Base-by-base conservation (phyloP, 2,113 vertebrate genomes). In the Callithrix jacchus region DNA sequence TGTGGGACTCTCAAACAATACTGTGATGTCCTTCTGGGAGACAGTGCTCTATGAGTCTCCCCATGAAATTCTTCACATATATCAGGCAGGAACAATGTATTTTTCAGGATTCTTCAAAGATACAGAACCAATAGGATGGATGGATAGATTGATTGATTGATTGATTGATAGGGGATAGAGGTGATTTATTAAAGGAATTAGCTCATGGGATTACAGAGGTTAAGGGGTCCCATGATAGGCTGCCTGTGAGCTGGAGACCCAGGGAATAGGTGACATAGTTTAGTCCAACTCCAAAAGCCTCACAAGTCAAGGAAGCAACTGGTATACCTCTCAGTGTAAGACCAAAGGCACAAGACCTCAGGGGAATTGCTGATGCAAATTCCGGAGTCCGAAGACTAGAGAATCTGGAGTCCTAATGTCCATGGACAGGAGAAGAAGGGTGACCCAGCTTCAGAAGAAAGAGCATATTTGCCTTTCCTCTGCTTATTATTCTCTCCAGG, bases 11-110 rank as follows among this genome's bases (percentile, higher is more conserved):
- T 2, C 30, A 77, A 54, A 66, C 4, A 73, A 66, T 10, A 56
- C 5, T 73, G 27, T 16, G 27, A 54, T 40, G 83, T 54, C 11
- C 21, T 79, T 6, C 27, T 20, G 8, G 6, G 10, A 70, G 27
- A 56, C 11, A 73, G 25, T 42, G 1, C 16, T 73, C 32, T 0
- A 2, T n/a, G 7, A 8, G 9, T 42, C 6, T 66, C 27, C 2
- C 61, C 40, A 83, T 8, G 27, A 3, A 71, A 71, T 56, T 71
- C 35, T 77, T 9, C 3, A 3, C n/a, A 40, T 66, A 45, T 79
- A 66, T 20, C 3, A 2, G 76, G 20, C 42, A 87, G 56, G 81
- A 5, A 82, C 1, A 83, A 35, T 73, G 32, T 54, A 45, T 35
- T 47, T 61, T 21, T 40, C 45, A 73, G 3, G 27, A 9, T 61